These are phyloP conservation scores for Seriola quinqueradiata DNA, from an alignment of 2,113 vertebrate genomes.

Conservation along the genomic window DNA sequence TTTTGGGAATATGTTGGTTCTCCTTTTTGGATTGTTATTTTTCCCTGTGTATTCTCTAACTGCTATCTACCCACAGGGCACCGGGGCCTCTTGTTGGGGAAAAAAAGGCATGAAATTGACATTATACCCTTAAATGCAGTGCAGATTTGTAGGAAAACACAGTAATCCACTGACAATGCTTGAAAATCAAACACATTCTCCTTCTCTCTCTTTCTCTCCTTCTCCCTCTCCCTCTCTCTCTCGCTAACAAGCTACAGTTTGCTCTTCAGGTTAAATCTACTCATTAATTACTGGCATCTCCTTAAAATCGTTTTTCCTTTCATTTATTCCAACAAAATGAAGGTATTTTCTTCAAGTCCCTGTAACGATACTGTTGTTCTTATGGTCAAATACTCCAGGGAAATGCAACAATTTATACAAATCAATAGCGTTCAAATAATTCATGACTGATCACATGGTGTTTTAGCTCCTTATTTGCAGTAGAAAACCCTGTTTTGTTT, in stretches of 20 bases:
- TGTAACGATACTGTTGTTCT: constrained; percentile 69
- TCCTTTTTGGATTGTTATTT: constrained; percentile 72
- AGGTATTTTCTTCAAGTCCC: constrained; percentile 61
- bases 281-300: constrained; percentile 47
- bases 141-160: constrained; percentile 76
- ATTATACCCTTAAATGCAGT: constrained; percentile 76
- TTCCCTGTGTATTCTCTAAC: constrained; percentile 70
- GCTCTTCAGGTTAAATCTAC: constrained; percentile 37
- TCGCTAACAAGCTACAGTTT: constrained; percentile 40
- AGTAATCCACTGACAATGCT: constrained; percentile 76
- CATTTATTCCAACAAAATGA: constrained; percentile 25
- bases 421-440: constrained; percentile 85
- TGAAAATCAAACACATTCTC: constrained; percentile 60
- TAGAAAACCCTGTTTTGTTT: constrained; percentile 80
- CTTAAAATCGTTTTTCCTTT: constrained; percentile 28
- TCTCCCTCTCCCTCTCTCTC: constrained; percentile 10
- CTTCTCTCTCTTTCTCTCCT: neutral
- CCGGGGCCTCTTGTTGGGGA: constrained; percentile 57
- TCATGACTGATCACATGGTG: constrained; percentile 86
- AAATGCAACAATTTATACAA: constrained; percentile 83
- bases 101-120: constrained; percentile 82
- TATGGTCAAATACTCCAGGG: constrained; percentile 76
- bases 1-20: constrained; percentile 75
- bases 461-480: constrained; percentile 81
- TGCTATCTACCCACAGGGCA: constrained; percentile 80